A percentile compares a stretch with the other conserved stretches of the same genome.
These are phyloP conservation scores for Drosophila sp. DNA, from an alignment of 1,140 invertebrate species.

Conservation along the genomic window DNA sequence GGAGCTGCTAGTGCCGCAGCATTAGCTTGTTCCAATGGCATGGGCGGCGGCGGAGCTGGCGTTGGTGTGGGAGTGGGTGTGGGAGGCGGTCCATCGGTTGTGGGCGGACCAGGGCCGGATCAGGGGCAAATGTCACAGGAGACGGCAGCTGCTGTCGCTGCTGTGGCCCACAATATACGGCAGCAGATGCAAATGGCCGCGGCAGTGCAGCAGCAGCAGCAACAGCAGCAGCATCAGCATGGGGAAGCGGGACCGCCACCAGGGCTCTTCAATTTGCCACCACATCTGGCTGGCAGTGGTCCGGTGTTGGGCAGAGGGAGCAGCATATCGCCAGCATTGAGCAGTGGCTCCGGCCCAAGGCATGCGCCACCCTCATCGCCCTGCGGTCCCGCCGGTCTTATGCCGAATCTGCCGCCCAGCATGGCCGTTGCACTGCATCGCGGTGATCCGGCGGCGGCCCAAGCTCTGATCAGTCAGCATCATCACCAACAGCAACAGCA, in stretches of 20 bases:
- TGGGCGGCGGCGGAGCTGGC: slow-evolving; percentile 44
- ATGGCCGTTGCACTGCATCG: slow-evolving; percentile 76
- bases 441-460: slow-evolving; percentile 76
- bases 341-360: slow-evolving; percentile 72
- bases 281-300: slow-evolving; percentile 61
- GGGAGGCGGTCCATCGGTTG: slow-evolving; percentile 24
- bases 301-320: slow-evolving; percentile 80
- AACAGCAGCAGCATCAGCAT: slow-evolving; percentile 83
- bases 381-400: slow-evolving; percentile 68
- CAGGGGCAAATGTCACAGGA: slow-evolving; percentile 80
- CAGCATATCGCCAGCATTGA: slow-evolving; percentile 76
- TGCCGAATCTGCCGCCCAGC: slow-evolving; percentile 76
- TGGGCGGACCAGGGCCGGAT: slow-evolving; percentile 18
- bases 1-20: slow-evolving; percentile 65
- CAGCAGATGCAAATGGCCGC: slow-evolving; percentile 90
- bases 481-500: slow-evolving; percentile 75
- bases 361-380: slow-evolving; percentile 72
- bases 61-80: slow-evolving; percentile 28
- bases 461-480: slow-evolving; percentile 84
- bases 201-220: slow-evolving; percentile 84
- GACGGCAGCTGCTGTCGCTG: slow-evolving; percentile 79
- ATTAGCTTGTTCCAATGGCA: slow-evolving; percentile 70
- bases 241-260: slow-evolving; percentile 84
- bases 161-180: slow-evolving; percentile 86
- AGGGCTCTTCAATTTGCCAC: slow-evolving; percentile 79